A percentile compares a stretch with the other conserved stretches of the same genome.
These are phyloP conservation scores for Cryptocheilus praepositus DNA, from an alignment of 2,888 invertebrate genomes.

Conservation along the genomic window DNA sequence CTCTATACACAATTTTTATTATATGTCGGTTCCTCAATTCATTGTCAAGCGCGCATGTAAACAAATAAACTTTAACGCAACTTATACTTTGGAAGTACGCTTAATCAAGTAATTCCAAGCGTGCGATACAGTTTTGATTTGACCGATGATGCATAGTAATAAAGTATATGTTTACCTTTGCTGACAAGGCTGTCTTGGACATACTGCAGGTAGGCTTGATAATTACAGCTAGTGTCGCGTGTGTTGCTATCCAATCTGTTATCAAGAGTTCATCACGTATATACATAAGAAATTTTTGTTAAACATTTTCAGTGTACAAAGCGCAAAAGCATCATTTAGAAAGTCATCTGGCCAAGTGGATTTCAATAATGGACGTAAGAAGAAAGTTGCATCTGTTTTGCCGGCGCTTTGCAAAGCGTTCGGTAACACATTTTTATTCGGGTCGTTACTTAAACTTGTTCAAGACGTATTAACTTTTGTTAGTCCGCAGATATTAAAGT, in stretches of 20 bases:
- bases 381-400: constrained; percentile 88
- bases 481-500: constrained; percentile 93
- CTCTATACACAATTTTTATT: too few species aligned
- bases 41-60: too few species aligned
- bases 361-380: constrained; percentile 81
- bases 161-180: constrained; percentile 56
- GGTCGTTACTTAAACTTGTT: constrained; percentile 87
- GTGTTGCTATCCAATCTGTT: constrained; percentile 49
- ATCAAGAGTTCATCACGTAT: too few species aligned
- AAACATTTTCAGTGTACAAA: constrained; percentile 62
- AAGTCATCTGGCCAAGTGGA: constrained; percentile 84
- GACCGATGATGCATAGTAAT: constrained; percentile 29
- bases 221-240: constrained; percentile 39
- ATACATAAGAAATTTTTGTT: constrained; percentile 20
- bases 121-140: neutral
- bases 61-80: too few species aligned
- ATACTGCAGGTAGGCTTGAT: constrained; percentile 67
- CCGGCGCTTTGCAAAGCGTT: constrained; percentile 91
- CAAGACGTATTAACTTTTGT: constrained; percentile 92
- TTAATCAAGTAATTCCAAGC: neutral
- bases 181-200: constrained; percentile 72
- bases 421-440: constrained; percentile 90
- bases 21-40: too few species aligned
- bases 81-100: too few species aligned
- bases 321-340: constrained; percentile 81